Base-by-base conservation (phyloP, 2,797 vertebrate genomes). In the Rallus crepitans region DNA sequence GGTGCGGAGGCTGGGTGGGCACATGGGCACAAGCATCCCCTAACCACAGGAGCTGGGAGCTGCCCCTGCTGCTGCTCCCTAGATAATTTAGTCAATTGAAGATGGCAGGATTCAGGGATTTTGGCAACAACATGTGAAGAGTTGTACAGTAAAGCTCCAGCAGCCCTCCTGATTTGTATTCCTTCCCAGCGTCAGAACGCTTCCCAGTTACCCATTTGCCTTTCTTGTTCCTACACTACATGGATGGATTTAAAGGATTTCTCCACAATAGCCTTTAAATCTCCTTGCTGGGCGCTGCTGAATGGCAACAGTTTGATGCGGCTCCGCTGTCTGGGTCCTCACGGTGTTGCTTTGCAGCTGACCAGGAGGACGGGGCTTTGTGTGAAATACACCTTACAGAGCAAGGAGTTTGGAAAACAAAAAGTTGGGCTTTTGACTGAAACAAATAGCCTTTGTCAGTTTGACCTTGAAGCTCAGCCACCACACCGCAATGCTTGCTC, bases 211-310 rank as follows among this genome's bases (percentile, higher is more conserved):
- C 78, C 89, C 90, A 57, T 93, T 89, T 89, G 75, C 90, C 76
- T 71, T 64, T 35, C 78, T 87, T 33, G 75, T 87, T 84, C 71
- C 81, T 89, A 7, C 64, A 61, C 71, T 68, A 6, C 61, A 39
- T 1, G 4, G 71, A 45, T 35, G 71, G 93, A 71, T 93, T 96
- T 92, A 89, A 73, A 64, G 90, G 94, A 92, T 97, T 96, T 96
- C 84, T 91, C 61, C 50, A 25, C 90, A 57, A 47, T 0, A 96
- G 60, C 89, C 81, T 70, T 50, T 94, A 71, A 95, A 92, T 85
- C 94, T 47, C 65, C 68, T 20, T 50, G 40, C 79, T 1, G 33
- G 90, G 45, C 5, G 8, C 81, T 94, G 80, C 78, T 59, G 81
- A 35, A 31, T 8, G 60, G 90, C 19, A 1, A 23, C 81, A 27